These are phyloP conservation scores for Chalcosyrphus nemorum DNA, from an alignment of 2,888 invertebrate species.

Conservation along the genomic window DNA sequence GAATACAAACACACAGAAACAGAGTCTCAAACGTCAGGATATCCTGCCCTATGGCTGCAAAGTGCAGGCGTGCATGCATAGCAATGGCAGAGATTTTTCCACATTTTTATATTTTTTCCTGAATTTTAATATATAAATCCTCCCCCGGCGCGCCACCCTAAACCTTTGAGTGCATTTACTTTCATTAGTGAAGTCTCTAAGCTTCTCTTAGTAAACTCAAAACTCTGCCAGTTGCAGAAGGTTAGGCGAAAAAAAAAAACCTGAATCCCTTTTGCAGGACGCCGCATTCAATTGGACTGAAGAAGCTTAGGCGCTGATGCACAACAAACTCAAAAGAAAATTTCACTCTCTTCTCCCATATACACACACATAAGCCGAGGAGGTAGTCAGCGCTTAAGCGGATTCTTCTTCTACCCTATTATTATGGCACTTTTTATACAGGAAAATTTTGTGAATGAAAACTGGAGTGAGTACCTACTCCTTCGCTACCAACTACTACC, in stretches of 20 bases:
- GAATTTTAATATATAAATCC: background rate
- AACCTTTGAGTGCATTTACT: slow-evolving; percentile 53
- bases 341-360: background rate
- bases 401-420: slow-evolving; percentile 37
- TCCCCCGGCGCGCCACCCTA: background rate
- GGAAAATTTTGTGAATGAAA: background rate
- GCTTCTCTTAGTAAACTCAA: background rate
- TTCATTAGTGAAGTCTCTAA: slow-evolving; percentile 50
- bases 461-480: background rate
- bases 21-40: slow-evolving; percentile 6
- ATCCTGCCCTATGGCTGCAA: slow-evolving; percentile 24
- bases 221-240: background rate
- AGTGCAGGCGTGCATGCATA: slow-evolving; percentile 31
- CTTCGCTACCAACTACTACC: slow-evolving; percentile 32
- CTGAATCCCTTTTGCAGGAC: slow-evolving; percentile 18
- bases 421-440: slow-evolving; percentile 18
- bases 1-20: slow-evolving; percentile 1
- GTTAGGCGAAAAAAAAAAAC: background rate
- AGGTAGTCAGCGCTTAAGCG: slow-evolving; percentile 26
- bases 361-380: background rate
- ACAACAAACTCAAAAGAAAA: slow-evolving; percentile 34
- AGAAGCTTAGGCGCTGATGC: slow-evolving; percentile 41
- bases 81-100: slow-evolving; percentile 13
- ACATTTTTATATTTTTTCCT: slow-evolving; percentile 10
- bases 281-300: slow-evolving; percentile 28